A percentile compares a stretch with the other conserved stretches of the same genome.
Conservation (phyloP, 2,888 invertebrate genomes). For the Brachypterus glaber region DNA sequence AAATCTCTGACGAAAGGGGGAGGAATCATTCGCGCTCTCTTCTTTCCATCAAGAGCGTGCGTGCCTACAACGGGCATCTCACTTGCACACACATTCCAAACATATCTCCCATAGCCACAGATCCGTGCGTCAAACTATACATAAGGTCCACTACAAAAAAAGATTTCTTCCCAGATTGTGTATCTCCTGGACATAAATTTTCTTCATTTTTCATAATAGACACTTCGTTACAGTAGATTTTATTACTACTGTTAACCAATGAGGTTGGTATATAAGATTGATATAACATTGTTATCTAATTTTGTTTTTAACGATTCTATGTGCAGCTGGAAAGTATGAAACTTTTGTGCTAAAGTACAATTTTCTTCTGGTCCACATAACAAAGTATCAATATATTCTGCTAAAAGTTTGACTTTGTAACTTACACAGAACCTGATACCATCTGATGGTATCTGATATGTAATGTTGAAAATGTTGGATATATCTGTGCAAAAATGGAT, state of each 20-base stretch:
- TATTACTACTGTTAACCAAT: slow-evolving; percentile 35
- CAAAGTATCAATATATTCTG: slow-evolving; percentile 28
- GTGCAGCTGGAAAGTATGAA: slow-evolving; percentile 28
- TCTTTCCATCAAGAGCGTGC: too few relatives aligned
- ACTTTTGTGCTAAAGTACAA: slow-evolving; percentile 21
- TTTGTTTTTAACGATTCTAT: slow-evolving; percentile 27
- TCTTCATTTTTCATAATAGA: slow-evolving; percentile 20
- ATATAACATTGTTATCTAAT: slow-evolving; percentile 42
- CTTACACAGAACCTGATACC: too few relatives aligned
- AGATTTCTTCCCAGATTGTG: slow-evolving; percentile 16
- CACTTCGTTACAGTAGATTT: slow-evolving; percentile 38
- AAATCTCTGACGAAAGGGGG: too few relatives aligned
- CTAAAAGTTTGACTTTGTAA: slow-evolving; percentile 26
- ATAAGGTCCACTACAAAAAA: slow-evolving; percentile 44
- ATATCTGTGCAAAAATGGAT: slow-evolving; percentile 27
- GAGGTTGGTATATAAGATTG: slow-evolving; percentile 43
- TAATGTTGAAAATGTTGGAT: slow-evolving; percentile 23
- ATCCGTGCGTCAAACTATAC: too few relatives aligned
- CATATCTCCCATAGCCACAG: too few relatives aligned
- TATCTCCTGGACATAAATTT: slow-evolving; percentile 13
- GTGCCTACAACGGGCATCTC: too few relatives aligned
- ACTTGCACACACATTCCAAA: too few relatives aligned
- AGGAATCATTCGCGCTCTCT: too few relatives aligned
- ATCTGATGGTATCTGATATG: slow-evolving; percentile 13
- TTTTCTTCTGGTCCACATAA: slow-evolving; percentile 28